Percentiles rank a stretch among this genome's conserved stretches.
Conservation (phyloP, 2,113 vertebrate species). For the Anolis carolinensis region DNA sequence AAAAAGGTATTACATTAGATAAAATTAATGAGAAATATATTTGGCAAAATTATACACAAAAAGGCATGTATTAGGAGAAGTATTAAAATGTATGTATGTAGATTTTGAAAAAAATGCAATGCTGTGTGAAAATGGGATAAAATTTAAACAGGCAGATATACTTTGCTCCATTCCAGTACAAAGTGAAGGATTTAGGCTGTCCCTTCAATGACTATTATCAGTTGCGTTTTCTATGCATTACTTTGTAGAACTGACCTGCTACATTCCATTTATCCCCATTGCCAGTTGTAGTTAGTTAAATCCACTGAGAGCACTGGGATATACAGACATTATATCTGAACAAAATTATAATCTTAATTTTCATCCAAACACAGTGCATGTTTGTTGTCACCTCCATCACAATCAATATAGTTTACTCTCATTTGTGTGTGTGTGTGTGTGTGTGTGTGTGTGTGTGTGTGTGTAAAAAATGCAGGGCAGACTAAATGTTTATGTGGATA, state of each 20-base stretch:
- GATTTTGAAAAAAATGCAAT: not conserved
- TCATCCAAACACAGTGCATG: not conserved
- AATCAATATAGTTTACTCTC: not conserved
- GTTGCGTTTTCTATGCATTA: not conserved
- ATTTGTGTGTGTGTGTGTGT: not conserved
- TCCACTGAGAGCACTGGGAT: not conserved
- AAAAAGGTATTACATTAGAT: too few relatives aligned
- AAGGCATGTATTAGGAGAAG: too few relatives aligned
- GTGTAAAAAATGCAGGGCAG: not conserved
- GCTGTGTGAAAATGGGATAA: not conserved
- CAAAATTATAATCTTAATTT: not conserved
- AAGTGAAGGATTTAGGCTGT: not conserved
- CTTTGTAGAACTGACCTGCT: not conserved
- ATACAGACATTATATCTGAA: not conserved
- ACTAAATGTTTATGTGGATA: slow-evolving; percentile 6
- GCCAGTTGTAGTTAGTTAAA: not conserved
- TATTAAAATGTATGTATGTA: not conserved
- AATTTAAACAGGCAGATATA: not conserved
- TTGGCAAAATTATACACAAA: too few relatives aligned
- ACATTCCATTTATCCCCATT: not conserved
- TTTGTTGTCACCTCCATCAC: not conserved
- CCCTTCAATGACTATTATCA: not conserved
- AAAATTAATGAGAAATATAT: too few relatives aligned
- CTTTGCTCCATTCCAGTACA: too few relatives aligned
- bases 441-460: not conserved